Conservation (phyloP, 2,113 vertebrate genomes). For the Macquaria australasica region DNA sequence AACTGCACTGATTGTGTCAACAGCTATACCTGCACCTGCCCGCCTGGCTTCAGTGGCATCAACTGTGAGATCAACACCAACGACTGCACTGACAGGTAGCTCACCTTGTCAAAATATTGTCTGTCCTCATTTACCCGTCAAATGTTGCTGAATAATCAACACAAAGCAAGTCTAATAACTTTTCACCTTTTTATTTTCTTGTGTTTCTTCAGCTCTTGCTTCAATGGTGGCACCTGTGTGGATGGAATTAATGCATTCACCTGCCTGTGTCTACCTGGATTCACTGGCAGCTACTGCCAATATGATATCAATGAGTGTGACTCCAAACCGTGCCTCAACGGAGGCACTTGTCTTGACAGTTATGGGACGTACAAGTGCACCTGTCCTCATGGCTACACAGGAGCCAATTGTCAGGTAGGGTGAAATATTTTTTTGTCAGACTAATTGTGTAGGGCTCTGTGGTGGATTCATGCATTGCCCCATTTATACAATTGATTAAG, state of each 20-base stretch:
- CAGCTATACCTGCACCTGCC: slow-evolving; percentile 98
- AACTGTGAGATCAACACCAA: slow-evolving; percentile 97
- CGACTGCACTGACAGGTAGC: slow-evolving; percentile 97
- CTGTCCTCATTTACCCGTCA: neutral
- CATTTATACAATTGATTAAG: neutral
- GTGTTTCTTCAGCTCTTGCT: slow-evolving; percentile 90
- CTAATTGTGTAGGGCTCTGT: neutral
- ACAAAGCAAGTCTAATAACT: neutral
- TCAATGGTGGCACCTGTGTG: slow-evolving; percentile 94
- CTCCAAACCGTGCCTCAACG: slow-evolving; percentile 94
- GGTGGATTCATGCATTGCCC: neutral
- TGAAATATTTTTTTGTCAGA: neutral
- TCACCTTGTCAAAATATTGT: neutral
- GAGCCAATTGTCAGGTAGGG: slow-evolving; percentile 94
- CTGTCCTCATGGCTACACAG: slow-evolving; percentile 95
- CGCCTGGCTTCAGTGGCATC: slow-evolving; percentile 93
- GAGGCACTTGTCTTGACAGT: slow-evolving; percentile 95
- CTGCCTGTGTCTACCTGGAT: slow-evolving; percentile 91
- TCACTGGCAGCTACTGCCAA: slow-evolving; percentile 97
- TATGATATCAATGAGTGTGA: slow-evolving; percentile 96
- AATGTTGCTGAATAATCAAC: neutral
- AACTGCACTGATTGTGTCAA: slow-evolving; percentile 98
- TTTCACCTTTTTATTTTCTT: neutral
- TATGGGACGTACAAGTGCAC: slow-evolving; percentile 96
- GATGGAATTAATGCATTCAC: slow-evolving; percentile 97